These are phyloP conservation scores for Falco biarmicus DNA, from an alignment of 2,797 vertebrate species.

Conservation along the genomic window DNA sequence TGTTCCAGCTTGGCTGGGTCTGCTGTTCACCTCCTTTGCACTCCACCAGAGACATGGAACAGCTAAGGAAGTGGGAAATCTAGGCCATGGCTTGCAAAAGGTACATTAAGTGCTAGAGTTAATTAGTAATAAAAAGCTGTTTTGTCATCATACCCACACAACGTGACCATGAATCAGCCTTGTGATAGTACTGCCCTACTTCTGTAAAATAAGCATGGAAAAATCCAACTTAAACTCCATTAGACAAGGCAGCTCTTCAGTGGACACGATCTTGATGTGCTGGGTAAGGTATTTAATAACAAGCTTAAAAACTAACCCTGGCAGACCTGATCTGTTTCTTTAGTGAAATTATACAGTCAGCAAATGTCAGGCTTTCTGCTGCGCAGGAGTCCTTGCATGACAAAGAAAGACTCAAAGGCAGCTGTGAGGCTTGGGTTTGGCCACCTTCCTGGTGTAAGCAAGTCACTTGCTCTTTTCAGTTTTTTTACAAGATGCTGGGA, in stretches of 20 bases:
- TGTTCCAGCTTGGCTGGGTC: neutral
- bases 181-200: neutral
- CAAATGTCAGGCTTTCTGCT: neutral
- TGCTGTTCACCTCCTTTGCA: neutral
- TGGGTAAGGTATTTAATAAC: neutral
- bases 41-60: rapidly evolving
- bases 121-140: neutral
- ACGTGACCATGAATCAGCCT: neutral
- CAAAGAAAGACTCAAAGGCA: neutral
- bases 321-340: neutral
- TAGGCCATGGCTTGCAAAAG: neutral
- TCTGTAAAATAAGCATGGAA: neutral
- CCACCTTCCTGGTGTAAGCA: neutral
- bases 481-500: neutral
- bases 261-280: neutral
- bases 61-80: neutral
- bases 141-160: neutral
- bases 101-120: neutral
- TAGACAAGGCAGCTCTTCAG: neutral
- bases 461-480: neutral
- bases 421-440: neutral
- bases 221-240: neutral
- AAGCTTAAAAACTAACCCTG: neutral
- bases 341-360: neutral
- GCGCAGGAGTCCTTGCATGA: neutral